Percentiles rank a stretch among this genome's conserved stretches.
These are phyloP conservation scores for Papilio protenor DNA, from an alignment of 2,888 invertebrate genomes.

Conservation along the genomic window DNA sequence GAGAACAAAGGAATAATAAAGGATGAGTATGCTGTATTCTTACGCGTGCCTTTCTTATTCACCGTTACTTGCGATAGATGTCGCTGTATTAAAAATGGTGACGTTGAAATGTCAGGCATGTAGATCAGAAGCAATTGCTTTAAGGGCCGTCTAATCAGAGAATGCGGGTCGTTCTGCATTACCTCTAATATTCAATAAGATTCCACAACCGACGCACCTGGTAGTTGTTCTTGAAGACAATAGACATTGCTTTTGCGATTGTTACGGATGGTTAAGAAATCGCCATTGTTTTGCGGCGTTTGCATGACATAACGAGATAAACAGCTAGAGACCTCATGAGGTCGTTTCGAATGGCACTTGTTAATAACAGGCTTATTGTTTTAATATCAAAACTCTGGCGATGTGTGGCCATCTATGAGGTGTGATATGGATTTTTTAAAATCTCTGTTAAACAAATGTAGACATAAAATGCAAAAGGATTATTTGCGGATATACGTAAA, in stretches of 20 bases:
- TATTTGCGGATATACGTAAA: not conserved
- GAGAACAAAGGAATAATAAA: slow-evolving; percentile 48
- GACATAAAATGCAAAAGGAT: not conserved
- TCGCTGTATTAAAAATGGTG: slow-evolving; percentile 33
- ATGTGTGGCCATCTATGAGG: not conserved
- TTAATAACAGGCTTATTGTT: slow-evolving; percentile 9
- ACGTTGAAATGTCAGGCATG: slow-evolving; percentile 51
- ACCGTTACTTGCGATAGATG: slow-evolving; percentile 9
- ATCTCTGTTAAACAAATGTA: not conserved
- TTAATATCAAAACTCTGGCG: not conserved
- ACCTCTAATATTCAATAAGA: slow-evolving; percentile 46
- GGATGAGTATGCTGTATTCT: slow-evolving; percentile 38
- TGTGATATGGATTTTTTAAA: not conserved
- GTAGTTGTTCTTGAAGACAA: slow-evolving; percentile 44
- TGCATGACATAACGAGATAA: slow-evolving; percentile 48
- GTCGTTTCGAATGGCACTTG: slow-evolving; percentile 29
- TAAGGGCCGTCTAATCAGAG: slow-evolving; percentile 67
- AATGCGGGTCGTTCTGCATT: slow-evolving; percentile 67
- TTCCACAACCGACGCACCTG: slow-evolving; percentile 39
- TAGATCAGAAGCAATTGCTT: slow-evolving; percentile 67
- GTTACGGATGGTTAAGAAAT: slow-evolving; percentile 48
- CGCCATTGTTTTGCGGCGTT: slow-evolving; percentile 43
- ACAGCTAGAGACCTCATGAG: slow-evolving; percentile 40
- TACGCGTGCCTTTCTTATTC: slow-evolving; percentile 15
- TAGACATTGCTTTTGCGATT: slow-evolving; percentile 45